Conservation (phyloP, 2,797 vertebrate species). For the Spheniscus humboldti region DNA sequence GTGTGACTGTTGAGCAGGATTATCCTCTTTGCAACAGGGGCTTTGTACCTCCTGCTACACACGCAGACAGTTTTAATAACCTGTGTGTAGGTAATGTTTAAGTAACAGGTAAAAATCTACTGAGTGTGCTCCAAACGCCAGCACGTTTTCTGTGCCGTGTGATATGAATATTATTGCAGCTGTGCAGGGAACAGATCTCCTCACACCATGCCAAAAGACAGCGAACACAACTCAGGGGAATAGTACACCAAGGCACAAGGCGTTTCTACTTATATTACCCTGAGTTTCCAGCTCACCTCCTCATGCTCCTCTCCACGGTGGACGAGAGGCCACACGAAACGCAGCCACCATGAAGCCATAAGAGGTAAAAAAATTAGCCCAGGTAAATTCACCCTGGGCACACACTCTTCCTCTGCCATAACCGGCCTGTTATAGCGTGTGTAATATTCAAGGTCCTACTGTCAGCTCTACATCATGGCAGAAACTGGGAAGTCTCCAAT, state of each 20-base stretch:
- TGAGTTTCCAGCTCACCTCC: background rate
- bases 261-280: background rate
- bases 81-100: background rate
- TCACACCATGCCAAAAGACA: background rate
- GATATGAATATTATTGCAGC: background rate
- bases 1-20: background rate
- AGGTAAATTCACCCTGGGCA: background rate
- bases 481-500: background rate
- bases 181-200: background rate
- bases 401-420: background rate
- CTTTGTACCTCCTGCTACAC: background rate
- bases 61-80: background rate
- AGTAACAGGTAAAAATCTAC: background rate
- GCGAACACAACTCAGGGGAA: background rate
- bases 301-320: background rate
- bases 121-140: background rate
- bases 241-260: background rate
- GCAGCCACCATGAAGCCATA: background rate
- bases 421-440: rapidly evolving
- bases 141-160: rapidly evolving
- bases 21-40: background rate
- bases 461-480: background rate
- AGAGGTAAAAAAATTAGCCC: background rate
- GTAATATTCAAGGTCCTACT: background rate
- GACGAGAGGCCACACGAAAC: background rate